These are phyloP conservation scores for Formicarius rufipectus DNA, from an alignment of 2,113 vertebrate genomes.

Conservation along the genomic window DNA sequence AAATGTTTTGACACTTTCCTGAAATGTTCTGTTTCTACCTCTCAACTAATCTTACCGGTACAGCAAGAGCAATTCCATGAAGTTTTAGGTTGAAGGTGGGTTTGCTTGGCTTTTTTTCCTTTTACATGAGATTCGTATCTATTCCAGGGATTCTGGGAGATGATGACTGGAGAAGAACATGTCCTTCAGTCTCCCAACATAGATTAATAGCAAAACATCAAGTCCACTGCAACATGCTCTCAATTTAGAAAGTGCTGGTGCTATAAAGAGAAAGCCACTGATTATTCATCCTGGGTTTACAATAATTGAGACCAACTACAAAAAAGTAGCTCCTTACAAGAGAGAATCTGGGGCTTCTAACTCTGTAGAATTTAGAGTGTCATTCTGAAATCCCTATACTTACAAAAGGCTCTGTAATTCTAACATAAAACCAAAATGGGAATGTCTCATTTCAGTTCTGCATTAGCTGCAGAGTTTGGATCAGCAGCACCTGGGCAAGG, in stretches of 20 bases:
- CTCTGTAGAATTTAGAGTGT: not conserved
- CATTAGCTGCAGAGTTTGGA: not conserved
- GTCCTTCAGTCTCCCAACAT: conserved; percentile 33
- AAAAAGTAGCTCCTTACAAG: conserved; percentile 2
- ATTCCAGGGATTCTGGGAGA: conserved; percentile 32
- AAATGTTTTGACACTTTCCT: not conserved
- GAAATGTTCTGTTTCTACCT: not conserved
- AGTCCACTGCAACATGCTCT: conserved; percentile 40
- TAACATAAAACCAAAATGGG: not conserved
- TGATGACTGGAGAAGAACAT: conserved; percentile 23
- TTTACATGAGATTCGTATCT: conserved; percentile 5
- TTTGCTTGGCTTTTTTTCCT: not conserved
- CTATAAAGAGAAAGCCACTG: conserved; percentile 57
- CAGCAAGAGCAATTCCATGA: not conserved
- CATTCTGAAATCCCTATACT: not conserved
- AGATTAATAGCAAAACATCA: conserved; percentile 53
- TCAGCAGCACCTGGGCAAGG: not conserved
- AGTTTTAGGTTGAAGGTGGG: not conserved
- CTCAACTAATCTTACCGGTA: conserved; percentile 9
- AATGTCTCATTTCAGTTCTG: not conserved
- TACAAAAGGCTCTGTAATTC: not conserved
- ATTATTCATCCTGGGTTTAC: conserved; percentile 45
- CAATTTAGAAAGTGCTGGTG: conserved; percentile 54
- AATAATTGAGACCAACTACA: not conserved
- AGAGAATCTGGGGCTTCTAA: not conserved